phyloP scores from a whole-genome alignment of 2,113 vertebrate species.

The Haplotaxodon microlepis region DNA sequence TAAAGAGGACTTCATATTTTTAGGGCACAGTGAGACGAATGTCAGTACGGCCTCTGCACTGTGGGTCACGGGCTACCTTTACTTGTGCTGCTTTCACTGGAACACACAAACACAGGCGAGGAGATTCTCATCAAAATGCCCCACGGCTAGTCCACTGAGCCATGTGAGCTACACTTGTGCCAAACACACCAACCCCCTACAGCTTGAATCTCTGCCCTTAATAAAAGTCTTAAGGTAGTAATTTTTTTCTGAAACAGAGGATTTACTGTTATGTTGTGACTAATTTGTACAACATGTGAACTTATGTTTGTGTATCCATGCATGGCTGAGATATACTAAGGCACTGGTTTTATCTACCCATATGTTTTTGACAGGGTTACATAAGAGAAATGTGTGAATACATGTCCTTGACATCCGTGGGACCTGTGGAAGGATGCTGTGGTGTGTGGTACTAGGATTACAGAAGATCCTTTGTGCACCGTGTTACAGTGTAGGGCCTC shows the following conservation, averaged over 20 bases:
- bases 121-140: neutral
- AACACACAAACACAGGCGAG: neutral
- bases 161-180: neutral
- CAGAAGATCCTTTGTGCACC: neutral
- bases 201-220: neutral
- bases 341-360: neutral
- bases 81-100: neutral
- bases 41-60: neutral
- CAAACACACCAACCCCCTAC: neutral
- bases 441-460: neutral
- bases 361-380: neutral
- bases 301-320: neutral
- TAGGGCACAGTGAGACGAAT: neutral
- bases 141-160: neutral
- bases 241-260: neutral
- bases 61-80: neutral
- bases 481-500: neutral
- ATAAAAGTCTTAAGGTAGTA: neutral
- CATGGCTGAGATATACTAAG: neutral
- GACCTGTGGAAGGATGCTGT: neutral
- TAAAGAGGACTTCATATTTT: neutral
- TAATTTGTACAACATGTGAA: neutral
- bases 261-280: neutral
- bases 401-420: neutral
- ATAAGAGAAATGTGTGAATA: neutral